Percentiles rank a stretch among this genome's conserved stretches.
Conservation (phyloP, 1,140 invertebrate species). For the Philotrypesis tridentata region DNA sequence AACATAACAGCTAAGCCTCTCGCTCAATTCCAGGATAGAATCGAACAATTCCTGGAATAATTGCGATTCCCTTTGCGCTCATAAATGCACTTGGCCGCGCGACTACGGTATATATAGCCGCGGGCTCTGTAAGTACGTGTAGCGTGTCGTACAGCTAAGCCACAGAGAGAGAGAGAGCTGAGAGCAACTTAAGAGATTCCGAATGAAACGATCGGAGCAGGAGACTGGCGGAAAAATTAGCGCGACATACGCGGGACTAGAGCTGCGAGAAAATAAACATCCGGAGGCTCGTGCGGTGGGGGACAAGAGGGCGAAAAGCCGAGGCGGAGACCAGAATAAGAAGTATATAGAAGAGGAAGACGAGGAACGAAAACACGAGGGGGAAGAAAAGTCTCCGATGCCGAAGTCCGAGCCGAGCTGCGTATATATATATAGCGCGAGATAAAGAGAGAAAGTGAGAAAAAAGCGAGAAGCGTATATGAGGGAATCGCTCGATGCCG, state of each 20-base stretch:
- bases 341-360: not conserved
- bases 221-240: not conserved
- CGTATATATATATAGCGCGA: not conserved
- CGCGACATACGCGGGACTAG: not conserved
- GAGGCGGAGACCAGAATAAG: not conserved
- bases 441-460: conserved; percentile 1
- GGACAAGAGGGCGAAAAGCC: no score
- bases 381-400: not conserved
- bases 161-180: not conserved
- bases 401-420: not conserved
- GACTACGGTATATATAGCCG: not conserved
- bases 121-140: not conserved
- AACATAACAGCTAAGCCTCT: not conserved
- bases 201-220: not conserved
- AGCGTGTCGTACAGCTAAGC: no score
- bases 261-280: not conserved
- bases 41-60: not conserved
- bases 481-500: conserved; percentile 7
- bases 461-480: not conserved
- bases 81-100: not conserved
- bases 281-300: no score
- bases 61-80: not conserved
- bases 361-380: not conserved
- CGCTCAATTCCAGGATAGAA: not conserved
- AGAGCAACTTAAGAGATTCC: not conserved